Evolutionary conservation across 92 coral and sea anemone genomes (phyloP), one percentile per base, ranked within the genome.

Genomic region (Actinernus sp.): DNA sequence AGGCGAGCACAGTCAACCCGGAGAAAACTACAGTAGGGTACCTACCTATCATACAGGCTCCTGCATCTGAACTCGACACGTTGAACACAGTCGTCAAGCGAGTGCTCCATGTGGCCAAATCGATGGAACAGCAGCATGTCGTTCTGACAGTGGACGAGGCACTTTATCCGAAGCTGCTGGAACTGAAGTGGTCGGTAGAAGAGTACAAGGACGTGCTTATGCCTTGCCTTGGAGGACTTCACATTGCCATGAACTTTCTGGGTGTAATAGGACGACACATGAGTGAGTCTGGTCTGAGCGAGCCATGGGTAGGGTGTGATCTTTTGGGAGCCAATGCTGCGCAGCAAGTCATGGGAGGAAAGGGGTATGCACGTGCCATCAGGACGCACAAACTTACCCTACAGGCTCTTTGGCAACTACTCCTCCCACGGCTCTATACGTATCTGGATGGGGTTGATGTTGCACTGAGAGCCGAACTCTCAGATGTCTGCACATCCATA

Each of bases 341-440:
- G 10, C 63, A 74, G n/a, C 64, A 55, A 26, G 68, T 37, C 10
- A 57, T 73, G 70, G 39, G 30, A 26, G 72, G 72, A 26, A 78
- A 65, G 29, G 79, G 57, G 5, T 85, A 86, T 51, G 71, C 76
- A 12, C 61, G 63, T 26, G 72, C 48, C 24, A 71, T 63, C 71
- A 65, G 85, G 18, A 62, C 62, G 1, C 89, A 75, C 66, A 83
- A 75, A 36, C 50, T 75, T 17, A 84, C 90, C 25, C 54, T 68
- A 4, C 85, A 84, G 49, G 48, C 81, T n/a, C 25, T 71, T 26
- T 78, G 78, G 73, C 65, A 49, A 48, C 24, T 85, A 21, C 40
- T 78, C 55, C 47, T 57, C 49, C 73, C 83, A 14, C 27, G 11
- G 23, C 57, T 49, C n/a, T n/a, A n/a, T n/a, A n/a, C n/a, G n/a